These are phyloP conservation scores for Rhagoletis pomonella DNA, from an alignment of 1,140 invertebrate species.

Conservation along the genomic window DNA sequence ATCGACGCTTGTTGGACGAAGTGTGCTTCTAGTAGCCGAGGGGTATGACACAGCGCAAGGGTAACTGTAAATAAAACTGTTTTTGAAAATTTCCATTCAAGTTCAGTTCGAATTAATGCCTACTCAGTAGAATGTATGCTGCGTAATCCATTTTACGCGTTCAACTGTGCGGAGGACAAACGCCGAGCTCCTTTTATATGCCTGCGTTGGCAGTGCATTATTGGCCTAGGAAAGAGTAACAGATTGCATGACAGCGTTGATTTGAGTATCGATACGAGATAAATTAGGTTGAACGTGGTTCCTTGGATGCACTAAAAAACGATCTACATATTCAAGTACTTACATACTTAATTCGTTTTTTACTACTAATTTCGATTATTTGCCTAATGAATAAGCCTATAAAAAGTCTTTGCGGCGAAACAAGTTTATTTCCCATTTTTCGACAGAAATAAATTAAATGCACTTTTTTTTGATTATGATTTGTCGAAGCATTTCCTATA, in stretches of 20 bases:
- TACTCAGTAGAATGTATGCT: not conserved
- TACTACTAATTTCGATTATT: not conserved
- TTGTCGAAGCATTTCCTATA: not conserved
- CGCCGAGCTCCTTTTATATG: not conserved
- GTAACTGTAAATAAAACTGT: not conserved
- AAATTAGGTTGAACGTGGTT: not conserved
- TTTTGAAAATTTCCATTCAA: not conserved
- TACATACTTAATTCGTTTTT: not conserved
- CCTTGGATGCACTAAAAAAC: not conserved
- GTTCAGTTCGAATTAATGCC: not conserved
- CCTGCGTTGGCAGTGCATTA: not conserved
- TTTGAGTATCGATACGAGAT: not conserved
- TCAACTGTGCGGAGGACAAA: not conserved
- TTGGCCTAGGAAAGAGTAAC: not conserved
- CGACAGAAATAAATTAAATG: not conserved
- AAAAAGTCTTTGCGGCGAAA: not conserved
- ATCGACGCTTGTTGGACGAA: not conserved
- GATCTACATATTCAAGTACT: not conserved
- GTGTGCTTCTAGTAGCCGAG: not conserved
- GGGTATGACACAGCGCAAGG: not conserved
- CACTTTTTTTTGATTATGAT: not conserved
- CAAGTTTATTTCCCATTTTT: conserved; percentile 6
- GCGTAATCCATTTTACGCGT: conserved; percentile 11
- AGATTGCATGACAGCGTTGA: not conserved
- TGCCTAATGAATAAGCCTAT: not conserved